Evolutionary conservation across 2,113 vertebrate genomes (phyloP), one percentile per base, ranked within the genome.

Genomic region (Hiodon tergisus): DNA sequence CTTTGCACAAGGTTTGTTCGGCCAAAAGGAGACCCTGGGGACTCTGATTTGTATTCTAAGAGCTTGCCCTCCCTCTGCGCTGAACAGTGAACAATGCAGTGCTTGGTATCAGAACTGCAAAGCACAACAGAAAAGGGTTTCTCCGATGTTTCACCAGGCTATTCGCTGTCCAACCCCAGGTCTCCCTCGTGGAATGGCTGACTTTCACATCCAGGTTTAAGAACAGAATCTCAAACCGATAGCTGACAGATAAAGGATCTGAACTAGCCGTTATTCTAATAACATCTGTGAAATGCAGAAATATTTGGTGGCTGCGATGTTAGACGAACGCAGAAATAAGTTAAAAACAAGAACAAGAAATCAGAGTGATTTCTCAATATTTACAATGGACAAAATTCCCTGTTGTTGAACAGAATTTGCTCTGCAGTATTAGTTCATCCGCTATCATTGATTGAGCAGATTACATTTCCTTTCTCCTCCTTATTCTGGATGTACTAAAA

Each of bases 11-110:
- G 17, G 31, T 65, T 47, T 65, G 47, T 65, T 46, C 17, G 62
- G 31, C 62, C 17, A 6, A 31, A 31, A 46, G 62, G 62, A 65
- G 62, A 65, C 17, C 31, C 31, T 31, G 31, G 31, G 62, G 62
- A 17, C 31, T 10, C 63, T 66, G 31, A 66, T 66, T 46, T 66
- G 63, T 66, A 66, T 66, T 66, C 63, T 48, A 7, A 3, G 1
- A 66, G 46, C 31, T 11, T 6, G 63, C 46, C 31, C 63, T 66
- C 63, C 31, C 46, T 13, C 31, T 46, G 10, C 7, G 63, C 63
- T 46, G n/a, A 66, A 66, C 63, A 66, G 13, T 66, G 48, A 66
- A 66, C 63, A 66, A 66, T 10, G 63, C 63, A 47, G 31, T 46
- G 62, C 62, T 65, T 11, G 46, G 63, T 11, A 10, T 66, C 63